Base-by-base conservation (phyloP, 1,140 invertebrate species). In the Cepaea nemoralis region DNA sequence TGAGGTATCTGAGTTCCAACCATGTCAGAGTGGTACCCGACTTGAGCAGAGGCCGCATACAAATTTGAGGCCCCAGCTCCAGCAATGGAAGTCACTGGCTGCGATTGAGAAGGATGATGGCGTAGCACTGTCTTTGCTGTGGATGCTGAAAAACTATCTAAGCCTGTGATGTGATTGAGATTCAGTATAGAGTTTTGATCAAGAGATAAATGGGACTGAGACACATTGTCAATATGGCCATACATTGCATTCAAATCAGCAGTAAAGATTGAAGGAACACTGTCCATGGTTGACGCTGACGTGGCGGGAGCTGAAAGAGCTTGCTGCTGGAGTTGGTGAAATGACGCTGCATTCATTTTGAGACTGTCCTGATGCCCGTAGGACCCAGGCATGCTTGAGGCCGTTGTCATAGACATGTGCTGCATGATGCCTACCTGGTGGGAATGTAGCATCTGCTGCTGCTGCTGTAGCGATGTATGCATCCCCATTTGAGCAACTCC, bases 181-280 rank as follows among this genome's bases (percentile, higher is more conserved):
- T 66, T 66, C 6, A 77, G 24, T 22, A 35, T 66, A 77, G 75
- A 35, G 33, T 40, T 45, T 63, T 78, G 59, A 45, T 67, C 42
- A 2, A 66, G 63, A n/a, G 77, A 22, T 45, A 78, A 48, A 39
- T 78, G 77, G 22, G 63, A 67, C 19, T 45, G 40, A 24, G 35
- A 27, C 12, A 78, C 12, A 77, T 50, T 77, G 1, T 77, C 75
- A 27, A 35, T 77, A 14, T 77, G 75, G 24, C 77, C 77, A 63
- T 78, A 78, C 5, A 78, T 63, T 8, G 77, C 66, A 40, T 78
- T 78, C 39, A 78, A 48, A 78, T 78, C 77, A 31, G 77, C 66
- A 39, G 77, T 69, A 40, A 78, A 45, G 1, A 78, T 42, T 31
- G 77, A 48, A 42, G 59, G 77, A 16, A 69, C 12, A 6, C 42